These are phyloP conservation scores for Brachionus paranguensis DNA, from an alignment of 1,140 invertebrate species.

Conservation along the genomic window DNA sequence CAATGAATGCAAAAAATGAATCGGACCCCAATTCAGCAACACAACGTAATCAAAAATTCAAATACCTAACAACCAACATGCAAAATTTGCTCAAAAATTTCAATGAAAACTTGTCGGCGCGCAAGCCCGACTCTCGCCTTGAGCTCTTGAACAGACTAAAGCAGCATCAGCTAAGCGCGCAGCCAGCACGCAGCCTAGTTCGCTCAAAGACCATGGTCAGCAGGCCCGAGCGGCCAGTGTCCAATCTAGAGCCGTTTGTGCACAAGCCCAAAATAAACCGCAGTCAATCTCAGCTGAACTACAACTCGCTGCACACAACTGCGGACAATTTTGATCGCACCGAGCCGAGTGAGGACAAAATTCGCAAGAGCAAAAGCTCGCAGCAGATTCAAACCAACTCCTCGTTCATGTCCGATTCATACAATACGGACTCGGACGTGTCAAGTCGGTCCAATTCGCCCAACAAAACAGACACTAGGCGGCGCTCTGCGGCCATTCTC, in stretches of 20 bases:
- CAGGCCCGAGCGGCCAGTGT: neutral
- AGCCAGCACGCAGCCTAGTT: neutral
- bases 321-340: neutral
- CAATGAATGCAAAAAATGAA: neutral
- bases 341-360: neutral
- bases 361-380: neutral
- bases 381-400: neutral
- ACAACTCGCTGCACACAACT: neutral
- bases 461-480: neutral
- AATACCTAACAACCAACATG: conserved; percentile 32
- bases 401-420: conserved; percentile 6
- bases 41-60: conserved; percentile 9
- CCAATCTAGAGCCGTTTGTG: neutral
- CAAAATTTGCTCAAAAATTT: conserved; percentile 31
- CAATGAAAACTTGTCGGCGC: neutral
- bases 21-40: neutral
- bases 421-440: neutral
- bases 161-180: neutral
- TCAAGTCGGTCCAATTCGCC: neutral
- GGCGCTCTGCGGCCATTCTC: neutral
- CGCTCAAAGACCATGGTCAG: neutral
- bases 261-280: conserved; percentile 3
- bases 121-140: neutral
- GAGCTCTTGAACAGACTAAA: neutral
- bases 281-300: neutral